These are phyloP conservation scores for Piezodorus guildinii DNA, from an alignment of 1,140 invertebrate genomes.

Conservation along the genomic window DNA sequence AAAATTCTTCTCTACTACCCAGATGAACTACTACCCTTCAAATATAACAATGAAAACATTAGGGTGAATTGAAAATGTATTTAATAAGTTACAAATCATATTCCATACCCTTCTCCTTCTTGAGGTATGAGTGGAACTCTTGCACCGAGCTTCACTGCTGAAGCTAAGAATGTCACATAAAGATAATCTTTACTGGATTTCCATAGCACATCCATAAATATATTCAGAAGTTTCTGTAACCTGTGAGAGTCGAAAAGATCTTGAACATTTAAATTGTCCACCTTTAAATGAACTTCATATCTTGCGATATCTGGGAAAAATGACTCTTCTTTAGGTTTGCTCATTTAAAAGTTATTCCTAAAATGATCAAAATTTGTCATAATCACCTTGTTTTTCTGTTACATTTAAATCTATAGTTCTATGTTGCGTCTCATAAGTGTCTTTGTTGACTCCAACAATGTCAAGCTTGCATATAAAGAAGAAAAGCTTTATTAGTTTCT, in stretches of 20 bases:
- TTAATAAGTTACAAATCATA: too few relatives aligned
- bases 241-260: conserved; percentile 58
- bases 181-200: conserved; percentile 46
- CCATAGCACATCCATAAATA: conserved; percentile 52
- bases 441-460: conserved; percentile 60
- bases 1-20: conserved; percentile 63
- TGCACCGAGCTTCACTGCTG: conserved; percentile 70
- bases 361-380: neutral
- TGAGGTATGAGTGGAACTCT: conserved; percentile 64
- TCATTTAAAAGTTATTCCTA: conserved; percentile 27
- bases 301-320: conserved; percentile 41
- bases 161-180: conserved; percentile 70
- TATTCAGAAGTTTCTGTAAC: conserved; percentile 57
- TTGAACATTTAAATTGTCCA: conserved; percentile 76
- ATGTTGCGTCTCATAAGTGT: conserved; percentile 62
- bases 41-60: conserved; percentile 18
- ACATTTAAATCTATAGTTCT: conserved; percentile 50
- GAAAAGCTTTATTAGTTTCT: conserved; percentile 1
- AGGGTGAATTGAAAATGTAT: neutral
- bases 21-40: conserved; percentile 66
- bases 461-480: conserved; percentile 45
- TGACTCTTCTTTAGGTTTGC: too few relatives aligned
- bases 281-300: conserved; percentile 73
- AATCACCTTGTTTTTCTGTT: conserved; percentile 39
- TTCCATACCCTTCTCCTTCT: conserved; percentile 69